Evolutionary conservation across 2,113 vertebrate genomes (phyloP).

Genomic region (Grammomys surdaster): DNA sequence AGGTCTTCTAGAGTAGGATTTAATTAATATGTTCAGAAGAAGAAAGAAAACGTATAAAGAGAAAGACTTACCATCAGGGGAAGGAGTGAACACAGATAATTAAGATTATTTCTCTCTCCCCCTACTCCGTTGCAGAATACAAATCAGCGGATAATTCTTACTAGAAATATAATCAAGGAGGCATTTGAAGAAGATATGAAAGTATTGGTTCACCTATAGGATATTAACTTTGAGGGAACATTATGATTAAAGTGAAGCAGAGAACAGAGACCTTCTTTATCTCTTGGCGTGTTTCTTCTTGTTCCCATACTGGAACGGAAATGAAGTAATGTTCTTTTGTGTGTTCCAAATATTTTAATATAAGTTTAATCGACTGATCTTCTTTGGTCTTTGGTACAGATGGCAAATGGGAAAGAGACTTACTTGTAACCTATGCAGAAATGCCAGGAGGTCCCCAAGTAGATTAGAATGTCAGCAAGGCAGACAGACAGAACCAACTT

Average conservation of each 20-base stretch:
- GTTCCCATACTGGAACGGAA: background rate
- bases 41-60: background rate
- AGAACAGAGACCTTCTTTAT: slow-evolving; percentile 20
- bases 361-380: slow-evolving; percentile 26
- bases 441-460: background rate
- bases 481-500: background rate
- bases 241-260: background rate
- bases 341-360: background rate
- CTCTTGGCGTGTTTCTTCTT: slow-evolving; percentile 1
- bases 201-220: background rate
- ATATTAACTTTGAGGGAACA: background rate
- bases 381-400: slow-evolving; percentile 17
- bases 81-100: background rate
- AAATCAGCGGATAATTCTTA: background rate
- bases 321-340: slow-evolving; percentile 9
- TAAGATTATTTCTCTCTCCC: background rate
- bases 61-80: background rate
- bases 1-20: slow-evolving; percentile 29
- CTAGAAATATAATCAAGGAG: slow-evolving; percentile 1
- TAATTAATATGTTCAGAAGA: background rate
- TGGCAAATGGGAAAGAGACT: slow-evolving; percentile 20
- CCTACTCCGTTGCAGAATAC: background rate
- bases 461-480: slow-evolving; percentile 13
- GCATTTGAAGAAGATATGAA: slow-evolving; percentile 30
- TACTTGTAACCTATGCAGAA: slow-evolving; percentile 9